Evolutionary conservation across 2,113 vertebrate species (phyloP).

Genomic region (Phrynosoma blainvillii): DNA sequence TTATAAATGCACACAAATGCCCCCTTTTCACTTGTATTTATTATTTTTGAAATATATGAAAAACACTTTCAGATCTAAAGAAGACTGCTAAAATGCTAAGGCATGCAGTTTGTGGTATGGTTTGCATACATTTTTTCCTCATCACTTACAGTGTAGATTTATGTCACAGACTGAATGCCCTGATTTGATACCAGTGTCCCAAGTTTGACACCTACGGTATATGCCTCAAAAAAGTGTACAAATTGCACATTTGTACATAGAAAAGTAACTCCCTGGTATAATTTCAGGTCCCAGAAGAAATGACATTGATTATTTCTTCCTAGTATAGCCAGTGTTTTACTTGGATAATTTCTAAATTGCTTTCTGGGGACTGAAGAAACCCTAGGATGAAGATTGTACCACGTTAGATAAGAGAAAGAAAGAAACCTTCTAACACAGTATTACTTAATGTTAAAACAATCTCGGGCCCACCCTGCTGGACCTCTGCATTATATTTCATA

Average conservation of each 20-base stretch:
- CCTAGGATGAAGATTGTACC: neutral
- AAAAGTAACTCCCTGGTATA: neutral
- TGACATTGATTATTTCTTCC: constrained; percentile 15
- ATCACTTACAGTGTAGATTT: neutral
- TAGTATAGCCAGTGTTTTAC: neutral
- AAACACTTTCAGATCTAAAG: neutral
- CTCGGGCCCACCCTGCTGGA: neutral
- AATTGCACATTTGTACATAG: neutral
- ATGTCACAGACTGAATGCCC: neutral
- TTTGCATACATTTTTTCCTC: neutral
- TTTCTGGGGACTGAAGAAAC: neutral
- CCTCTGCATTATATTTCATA: neutral
- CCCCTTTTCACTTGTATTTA: neutral
- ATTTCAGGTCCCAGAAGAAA: constrained; percentile 1
- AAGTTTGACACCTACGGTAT: neutral
- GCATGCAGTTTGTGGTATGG: neutral
- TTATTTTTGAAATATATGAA: neutral
- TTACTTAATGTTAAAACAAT: neutral
- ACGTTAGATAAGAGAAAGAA: neutral
- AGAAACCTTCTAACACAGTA: neutral
- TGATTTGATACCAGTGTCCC: neutral
- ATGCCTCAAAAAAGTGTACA: neutral
- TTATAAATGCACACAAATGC: neutral
- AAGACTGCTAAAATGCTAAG: neutral
- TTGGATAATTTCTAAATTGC: constrained; percentile 11